Evolutionary conservation across 2,113 vertebrate species (phyloP), one percentile per base, ranked within the genome.

Genomic region (Heptranchias perlo): DNA sequence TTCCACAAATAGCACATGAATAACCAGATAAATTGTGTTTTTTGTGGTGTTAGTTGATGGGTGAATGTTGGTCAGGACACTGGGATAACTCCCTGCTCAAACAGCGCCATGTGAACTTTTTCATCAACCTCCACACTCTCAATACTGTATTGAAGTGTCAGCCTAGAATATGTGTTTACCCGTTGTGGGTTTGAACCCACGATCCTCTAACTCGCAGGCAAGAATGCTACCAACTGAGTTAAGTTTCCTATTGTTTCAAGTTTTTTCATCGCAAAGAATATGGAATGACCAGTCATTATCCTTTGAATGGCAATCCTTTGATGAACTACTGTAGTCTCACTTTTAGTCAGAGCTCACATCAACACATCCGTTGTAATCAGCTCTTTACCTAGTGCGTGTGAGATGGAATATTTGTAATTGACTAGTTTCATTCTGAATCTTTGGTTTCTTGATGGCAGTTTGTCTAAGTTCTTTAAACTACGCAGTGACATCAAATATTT

Each of bases 341-440:
- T 96, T 65, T 62, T 69, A 84, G 84, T 64, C 14, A 92, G 96
- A 14, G 10, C 89, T 49, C 87, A 76, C 93, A 47, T 96, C 91
- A 96, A 93, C n/a, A 86, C 61, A 84, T 96, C 91, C 44, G 96
- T 91, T 82, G 96, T 96, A 65, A 96, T 96, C 44, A 86, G n/a
- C 13, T 86, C 61, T 64, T 96, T 95, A 44, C 92, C 73, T 4
- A 76, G 87, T 87, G 96, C 82, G 73, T 96, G 96, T 23, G 94
- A 96, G 65, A 95, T 96, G 47, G 73, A 89, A 96, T 39, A 78
- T 18, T 25, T 52, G 16, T 58, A 96, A 54, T 52, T 62, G 92
- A 96, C 94, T 49, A 95, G 96, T 94, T 73, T 62, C 69, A 95
- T 94, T 58, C 61, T 44, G n/a, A 96, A 35, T 39, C 95, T 39